Percentiles rank a stretch among this genome's conserved stretches.
phyloP scores from a whole-genome alignment of 1,140 invertebrate genomes.

The Drosophila auraria region DNA sequence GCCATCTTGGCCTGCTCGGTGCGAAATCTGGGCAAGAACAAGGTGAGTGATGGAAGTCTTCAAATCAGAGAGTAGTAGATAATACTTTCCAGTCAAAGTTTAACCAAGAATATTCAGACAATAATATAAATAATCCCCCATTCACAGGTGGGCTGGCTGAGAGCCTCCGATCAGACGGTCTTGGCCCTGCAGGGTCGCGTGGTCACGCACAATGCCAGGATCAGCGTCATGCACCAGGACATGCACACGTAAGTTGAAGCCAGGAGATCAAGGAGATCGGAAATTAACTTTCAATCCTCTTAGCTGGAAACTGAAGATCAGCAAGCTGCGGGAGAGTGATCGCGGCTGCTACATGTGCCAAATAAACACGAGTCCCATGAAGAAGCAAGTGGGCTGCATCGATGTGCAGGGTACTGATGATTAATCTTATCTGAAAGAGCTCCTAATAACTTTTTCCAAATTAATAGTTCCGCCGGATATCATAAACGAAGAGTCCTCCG shows the following conservation, averaged over 20 bases:
- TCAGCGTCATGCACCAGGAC: constrained; percentile 92
- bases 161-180: constrained; percentile 95
- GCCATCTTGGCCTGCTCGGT: constrained; percentile 93
- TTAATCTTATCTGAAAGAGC: not conserved
- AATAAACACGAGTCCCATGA: constrained; percentile 95
- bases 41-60: constrained; percentile 87
- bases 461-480: constrained; percentile 91
- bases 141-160: constrained; percentile 95
- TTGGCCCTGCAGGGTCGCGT: constrained; percentile 93
- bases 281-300: not conserved
- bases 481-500: constrained; percentile 90
- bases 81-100: too few relatives aligned
- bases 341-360: constrained; percentile 94
- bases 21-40: constrained; percentile 92
- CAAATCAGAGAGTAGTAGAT: too few relatives aligned
- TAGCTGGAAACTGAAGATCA: constrained; percentile 91
- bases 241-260: constrained; percentile 85
- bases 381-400: constrained; percentile 94
- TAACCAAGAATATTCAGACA: not conserved
- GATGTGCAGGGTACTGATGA: constrained; percentile 91
- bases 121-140: not conserved
- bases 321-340: constrained; percentile 90
- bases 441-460: too few relatives aligned
- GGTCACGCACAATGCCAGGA: constrained; percentile 94
- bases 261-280: rapidly evolving